Evolutionary conservation across 2,888 invertebrate genomes (phyloP).

Genomic region (Hylaea fasciaria): DNA sequence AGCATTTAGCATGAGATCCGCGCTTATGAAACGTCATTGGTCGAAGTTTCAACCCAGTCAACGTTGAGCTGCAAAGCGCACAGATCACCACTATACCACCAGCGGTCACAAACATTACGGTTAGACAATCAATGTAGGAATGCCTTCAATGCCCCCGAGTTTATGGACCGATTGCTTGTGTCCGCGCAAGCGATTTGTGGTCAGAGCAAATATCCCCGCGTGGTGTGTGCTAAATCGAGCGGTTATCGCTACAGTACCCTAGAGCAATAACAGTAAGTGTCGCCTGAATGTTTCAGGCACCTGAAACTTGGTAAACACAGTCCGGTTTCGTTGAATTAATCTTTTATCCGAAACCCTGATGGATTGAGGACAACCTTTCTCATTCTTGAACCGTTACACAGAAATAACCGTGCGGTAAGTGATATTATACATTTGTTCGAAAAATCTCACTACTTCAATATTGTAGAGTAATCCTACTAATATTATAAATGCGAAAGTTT

Average conservation of each 20-base stretch:
- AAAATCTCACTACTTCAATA: too few species aligned
- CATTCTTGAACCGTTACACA: too few species aligned
- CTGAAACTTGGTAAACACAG: background rate
- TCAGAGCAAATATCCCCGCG: constrained; percentile 8
- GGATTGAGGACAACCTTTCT: background rate
- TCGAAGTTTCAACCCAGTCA: too few species aligned
- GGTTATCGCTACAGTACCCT: background rate
- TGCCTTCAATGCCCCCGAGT: background rate
- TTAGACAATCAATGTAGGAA: background rate
- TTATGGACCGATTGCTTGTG: constrained; percentile 11
- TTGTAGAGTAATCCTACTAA: too few species aligned
- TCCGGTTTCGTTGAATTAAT: background rate
- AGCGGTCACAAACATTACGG: too few species aligned
- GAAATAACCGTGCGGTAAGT: too few species aligned
- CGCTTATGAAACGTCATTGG: too few species aligned
- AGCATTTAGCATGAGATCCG: too few species aligned
- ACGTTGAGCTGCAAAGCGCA: too few species aligned
- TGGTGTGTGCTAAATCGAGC: background rate
- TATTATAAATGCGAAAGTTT: too few species aligned
- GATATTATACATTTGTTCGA: too few species aligned
- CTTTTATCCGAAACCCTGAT: background rate
- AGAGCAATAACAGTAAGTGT: background rate
- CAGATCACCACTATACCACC: too few species aligned
- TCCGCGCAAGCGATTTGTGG: constrained; percentile 16
- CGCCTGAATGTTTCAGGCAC: background rate